Evolutionary conservation across 2,797 vertebrate species (phyloP).

Genomic region (Catostomus latipinnis): DNA sequence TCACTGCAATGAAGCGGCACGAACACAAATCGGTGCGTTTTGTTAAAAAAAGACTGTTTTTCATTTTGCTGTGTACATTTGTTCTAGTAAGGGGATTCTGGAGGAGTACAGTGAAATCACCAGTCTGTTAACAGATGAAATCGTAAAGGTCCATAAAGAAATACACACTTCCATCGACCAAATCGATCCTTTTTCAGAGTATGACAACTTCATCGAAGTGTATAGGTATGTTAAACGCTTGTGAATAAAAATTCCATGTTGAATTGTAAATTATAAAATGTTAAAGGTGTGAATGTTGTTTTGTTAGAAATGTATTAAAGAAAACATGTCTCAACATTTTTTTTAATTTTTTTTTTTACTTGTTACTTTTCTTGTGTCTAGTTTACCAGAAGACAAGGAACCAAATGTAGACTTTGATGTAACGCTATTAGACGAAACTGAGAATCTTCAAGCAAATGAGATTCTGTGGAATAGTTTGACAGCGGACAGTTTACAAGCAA

Average conservation of each 20-base stretch:
- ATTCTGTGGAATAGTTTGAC: slow-evolving; percentile 98
- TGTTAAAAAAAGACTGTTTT: neutral
- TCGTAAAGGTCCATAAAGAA: slow-evolving; percentile 93
- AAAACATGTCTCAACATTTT: too few relatives aligned
- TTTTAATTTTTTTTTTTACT: neutral
- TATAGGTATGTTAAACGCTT: slow-evolving; percentile 79
- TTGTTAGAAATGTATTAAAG: slow-evolving; percentile 7
- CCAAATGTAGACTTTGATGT: slow-evolving; percentile 89
- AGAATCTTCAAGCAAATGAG: slow-evolving; percentile 92
- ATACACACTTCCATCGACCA: slow-evolving; percentile 89
- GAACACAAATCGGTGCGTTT: neutral
- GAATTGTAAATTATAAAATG: too few relatives aligned
- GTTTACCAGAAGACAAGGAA: slow-evolving; percentile 86
- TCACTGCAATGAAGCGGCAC: neutral
- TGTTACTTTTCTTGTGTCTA: slow-evolving; percentile 58
- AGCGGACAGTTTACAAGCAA: slow-evolving; percentile 89
- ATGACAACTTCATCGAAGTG: slow-evolving; percentile 91
- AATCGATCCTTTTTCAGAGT: slow-evolving; percentile 91
- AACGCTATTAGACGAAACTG: slow-evolving; percentile 89
- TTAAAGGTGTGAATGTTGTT: too few relatives aligned
- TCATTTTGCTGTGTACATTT: neutral
- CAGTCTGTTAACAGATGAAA: slow-evolving; percentile 92
- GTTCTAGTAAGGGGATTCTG: slow-evolving; percentile 88
- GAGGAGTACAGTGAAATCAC: slow-evolving; percentile 96
- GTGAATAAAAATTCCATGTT: neutral